Evolutionary conservation across 2,888 invertebrate species (phyloP), one percentile per base, ranked within the genome.

Genomic region (Pristionchus arcanus): DNA sequence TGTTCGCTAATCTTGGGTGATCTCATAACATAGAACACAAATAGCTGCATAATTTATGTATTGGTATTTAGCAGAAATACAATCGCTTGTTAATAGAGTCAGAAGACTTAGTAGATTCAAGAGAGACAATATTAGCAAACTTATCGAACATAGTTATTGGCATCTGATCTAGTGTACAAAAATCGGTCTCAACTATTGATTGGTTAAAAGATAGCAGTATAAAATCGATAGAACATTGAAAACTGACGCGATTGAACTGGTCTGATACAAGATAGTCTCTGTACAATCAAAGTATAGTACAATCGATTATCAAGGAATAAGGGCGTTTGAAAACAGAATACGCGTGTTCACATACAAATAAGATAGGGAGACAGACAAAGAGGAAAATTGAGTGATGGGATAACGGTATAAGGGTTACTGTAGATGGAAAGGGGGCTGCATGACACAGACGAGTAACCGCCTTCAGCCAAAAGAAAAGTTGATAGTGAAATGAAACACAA

Each of bases 321-420:
- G 81, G 81, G 28, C 21, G 81, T 15, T n/a, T 49, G 81, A 11
- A 13, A 16, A 28, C 28, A 81, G 81, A 81, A 81, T 81, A 81
- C 81, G 81, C 81, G 81, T 81, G 81, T 81, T 53, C 81, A 81
- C 81, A 81, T 81, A 81, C 81, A 81, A 84, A 84, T 84, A 87
- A 21, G 53, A 59, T 59, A 86, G 63, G 31, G 53, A 25, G 42
- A 53, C 42, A 81, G n/a, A 81, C 49, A 34, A 49, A 49, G 49
- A 81, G 34, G 49, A 49, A 42, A n/a, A 34, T 31, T 13, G 42
- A 42, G 11, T 15, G 49, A n/a, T 42, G 21, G 31, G 37, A 71
- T 11, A 31, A 19, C 25, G 49, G 42, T 7, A 19, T 25, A 31
- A 71, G 31, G 34, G n/a, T 49, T 81, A 81, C 81, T 25, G 81